These are phyloP conservation scores for Therioaphis trifolii DNA, from an alignment of 2,888 invertebrate genomes.

Conservation along the genomic window DNA sequence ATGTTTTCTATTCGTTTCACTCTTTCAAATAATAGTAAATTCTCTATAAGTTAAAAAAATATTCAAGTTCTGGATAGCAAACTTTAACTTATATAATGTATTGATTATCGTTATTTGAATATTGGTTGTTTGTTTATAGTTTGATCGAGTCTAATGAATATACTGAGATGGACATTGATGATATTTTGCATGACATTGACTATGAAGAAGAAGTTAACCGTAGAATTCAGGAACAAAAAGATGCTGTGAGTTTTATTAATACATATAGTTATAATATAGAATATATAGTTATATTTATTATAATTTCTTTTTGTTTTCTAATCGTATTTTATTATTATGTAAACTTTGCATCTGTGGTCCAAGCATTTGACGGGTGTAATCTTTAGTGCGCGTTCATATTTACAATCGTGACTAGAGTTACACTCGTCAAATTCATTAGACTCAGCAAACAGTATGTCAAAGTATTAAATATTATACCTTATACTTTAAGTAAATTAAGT, in stretches of 20 bases:
- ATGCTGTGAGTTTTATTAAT: slow-evolving; percentile 77
- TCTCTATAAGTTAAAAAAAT: not conserved
- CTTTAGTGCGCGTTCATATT: slow-evolving; percentile 68
- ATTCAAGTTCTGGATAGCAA: too few relatives aligned
- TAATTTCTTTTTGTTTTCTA: not conserved
- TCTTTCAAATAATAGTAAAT: too few relatives aligned
- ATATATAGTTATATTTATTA: too few relatives aligned
- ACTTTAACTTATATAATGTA: too few relatives aligned
- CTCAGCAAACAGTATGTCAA: too few relatives aligned
- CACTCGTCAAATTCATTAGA: slow-evolving; percentile 69
- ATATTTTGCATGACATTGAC: slow-evolving; percentile 63
- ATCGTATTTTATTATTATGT: not conserved
- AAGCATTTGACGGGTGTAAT: slow-evolving; percentile 68
- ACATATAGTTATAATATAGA: too few relatives aligned
- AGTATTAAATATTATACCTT: too few relatives aligned
- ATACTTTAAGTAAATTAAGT: too few relatives aligned
- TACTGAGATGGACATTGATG: slow-evolving; percentile 59
- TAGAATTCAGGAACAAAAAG: slow-evolving; percentile 77
- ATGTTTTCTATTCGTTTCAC: too few relatives aligned
- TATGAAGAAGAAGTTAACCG: slow-evolving; percentile 63
- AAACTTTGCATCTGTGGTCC: slow-evolving; percentile 4
- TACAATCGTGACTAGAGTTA: slow-evolving; percentile 70
- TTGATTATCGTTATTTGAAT: too few relatives aligned
- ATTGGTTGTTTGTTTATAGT: slow-evolving; percentile 1
- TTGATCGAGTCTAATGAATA: slow-evolving; percentile 41